Base-by-base conservation (phyloP, 2,797 vertebrate species). In the Lithobates sylvaticus region DNA sequence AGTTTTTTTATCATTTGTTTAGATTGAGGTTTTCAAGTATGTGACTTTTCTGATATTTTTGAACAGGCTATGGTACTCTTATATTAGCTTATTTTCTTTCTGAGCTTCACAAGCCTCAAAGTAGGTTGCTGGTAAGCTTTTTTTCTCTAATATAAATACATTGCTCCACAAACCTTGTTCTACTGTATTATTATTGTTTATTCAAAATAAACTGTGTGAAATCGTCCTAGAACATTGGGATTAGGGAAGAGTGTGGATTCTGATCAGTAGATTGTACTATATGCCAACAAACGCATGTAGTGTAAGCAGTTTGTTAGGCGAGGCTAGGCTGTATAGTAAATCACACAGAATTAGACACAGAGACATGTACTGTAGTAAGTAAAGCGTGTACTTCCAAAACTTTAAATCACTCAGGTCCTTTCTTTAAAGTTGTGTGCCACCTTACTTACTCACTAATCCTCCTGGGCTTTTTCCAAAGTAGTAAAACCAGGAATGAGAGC, bases 151-250 rank as follows among this genome's bases (percentile, higher is more conserved):
- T 72, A 67, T 76, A n/a, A 70, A 44, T 26, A 29, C 26, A 58
- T 54, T 10, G 23, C 68, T 67, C 29, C 32, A 36, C 36, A 47
- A 50, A 67, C 26, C 18, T 32, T 42, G 29, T 65, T 67, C 71
- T 72, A 77, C 72, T 67, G 21, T 13, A 65, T 54, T 73, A 68
- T 74, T 47, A 65, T 29, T 69, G 77, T 34, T 78, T 73, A 79
- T 83, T 78, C 79, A 6, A 71, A 32, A 74, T 58, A 67, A 79
- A 73, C 76, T 69, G 54, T 69, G 54, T 67, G 75, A 79, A 87
- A 26, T 44, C 83, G 58, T 74, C 42, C 50, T 8, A 10, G 69
- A 23, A 36, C 32, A 39, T 23, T 18, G 13, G 75, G 58, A 77
- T 87, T 73, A 77, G 34, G 42, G 79, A 9, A 71, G 47, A 47